These are phyloP conservation scores for Ennomos erosarius DNA, from an alignment of 2,888 invertebrate genomes.

Conservation along the genomic window DNA sequence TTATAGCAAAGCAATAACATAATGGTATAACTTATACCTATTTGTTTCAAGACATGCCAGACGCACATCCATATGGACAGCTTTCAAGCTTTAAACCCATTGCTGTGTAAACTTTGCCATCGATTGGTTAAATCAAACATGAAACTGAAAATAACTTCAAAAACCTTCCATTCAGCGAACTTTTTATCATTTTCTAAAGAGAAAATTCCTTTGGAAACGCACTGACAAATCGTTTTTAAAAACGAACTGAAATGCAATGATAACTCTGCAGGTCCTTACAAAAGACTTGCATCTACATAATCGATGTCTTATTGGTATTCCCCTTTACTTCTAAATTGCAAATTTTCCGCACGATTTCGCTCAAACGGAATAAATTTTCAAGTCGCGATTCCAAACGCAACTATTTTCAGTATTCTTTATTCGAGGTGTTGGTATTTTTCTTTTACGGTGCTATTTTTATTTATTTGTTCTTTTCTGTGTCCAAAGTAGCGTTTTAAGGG, in stretches of 20 bases:
- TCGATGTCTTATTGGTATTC: conserved; percentile 84
- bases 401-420: conserved; percentile 69
- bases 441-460: conserved; percentile 32
- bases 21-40: no score
- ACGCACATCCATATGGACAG: no score
- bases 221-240: conserved; percentile 76
- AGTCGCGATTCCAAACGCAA: conserved; percentile 70
- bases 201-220: conserved; percentile 65
- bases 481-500: no score
- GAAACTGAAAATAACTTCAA: neutral
- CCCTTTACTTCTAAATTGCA: conserved; percentile 84
- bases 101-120: no score
- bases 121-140: no score
- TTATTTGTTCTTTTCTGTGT: no score
- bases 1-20: no score
- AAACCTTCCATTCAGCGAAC: conserved; percentile 5
- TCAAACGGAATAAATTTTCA: conserved; percentile 78
- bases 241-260: conserved; percentile 73
- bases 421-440: conserved; percentile 56
- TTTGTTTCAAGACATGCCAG: no score
- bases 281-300: conserved; percentile 82
- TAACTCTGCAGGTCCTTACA: conserved; percentile 76
- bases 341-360: conserved; percentile 84
- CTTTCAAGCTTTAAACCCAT: no score
- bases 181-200: conserved; percentile 26